A percentile compares a stretch with the other conserved stretches of the same genome.
Evolutionary conservation across 1,140 invertebrate species (phyloP).

Genomic region (Wiebesia pumilae): DNA sequence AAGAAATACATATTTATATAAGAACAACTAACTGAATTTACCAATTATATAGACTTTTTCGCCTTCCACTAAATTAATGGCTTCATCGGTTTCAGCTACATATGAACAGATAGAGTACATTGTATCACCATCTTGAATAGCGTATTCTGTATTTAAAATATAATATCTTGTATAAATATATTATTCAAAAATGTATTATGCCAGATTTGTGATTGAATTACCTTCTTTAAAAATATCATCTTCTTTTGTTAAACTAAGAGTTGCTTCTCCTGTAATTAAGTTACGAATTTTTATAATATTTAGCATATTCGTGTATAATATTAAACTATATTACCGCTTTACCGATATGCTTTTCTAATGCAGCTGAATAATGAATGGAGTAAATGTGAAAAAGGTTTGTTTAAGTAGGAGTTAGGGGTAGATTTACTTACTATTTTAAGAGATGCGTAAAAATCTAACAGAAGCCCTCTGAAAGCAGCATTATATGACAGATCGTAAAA

Average conservation of each 20-base stretch:
- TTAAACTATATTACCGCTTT: constrained; percentile 46
- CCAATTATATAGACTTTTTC: constrained; percentile 90
- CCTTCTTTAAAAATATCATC: constrained; percentile 75
- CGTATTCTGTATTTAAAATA: constrained; percentile 58
- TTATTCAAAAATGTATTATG: no score
- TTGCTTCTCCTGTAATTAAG: constrained; percentile 75
- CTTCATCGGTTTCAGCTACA: constrained; percentile 90
- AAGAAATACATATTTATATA: neutral
- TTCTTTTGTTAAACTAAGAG: constrained; percentile 78
- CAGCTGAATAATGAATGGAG: constrained; percentile 40
- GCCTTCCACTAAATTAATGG: constrained; percentile 91
- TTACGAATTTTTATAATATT: constrained; percentile 39
- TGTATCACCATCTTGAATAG: constrained; percentile 82
- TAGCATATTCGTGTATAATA: constrained; percentile 37
- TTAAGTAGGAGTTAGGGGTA: neutral
- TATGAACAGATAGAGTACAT: constrained; percentile 91
- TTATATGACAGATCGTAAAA: neutral
- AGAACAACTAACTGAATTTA: constrained; percentile 62
- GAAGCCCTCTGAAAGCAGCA: constrained; percentile 37
- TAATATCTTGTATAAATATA: neutral
- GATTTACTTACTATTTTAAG: constrained; percentile 39
- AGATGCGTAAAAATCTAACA: constrained; percentile 4
- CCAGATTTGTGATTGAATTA: constrained; percentile 41
- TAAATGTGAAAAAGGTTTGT: neutral
- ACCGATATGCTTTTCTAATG: constrained; percentile 71